Evolutionary conservation across 2,797 vertebrate genomes (phyloP).

Genomic region (Tiaroga cobitis): DNA sequence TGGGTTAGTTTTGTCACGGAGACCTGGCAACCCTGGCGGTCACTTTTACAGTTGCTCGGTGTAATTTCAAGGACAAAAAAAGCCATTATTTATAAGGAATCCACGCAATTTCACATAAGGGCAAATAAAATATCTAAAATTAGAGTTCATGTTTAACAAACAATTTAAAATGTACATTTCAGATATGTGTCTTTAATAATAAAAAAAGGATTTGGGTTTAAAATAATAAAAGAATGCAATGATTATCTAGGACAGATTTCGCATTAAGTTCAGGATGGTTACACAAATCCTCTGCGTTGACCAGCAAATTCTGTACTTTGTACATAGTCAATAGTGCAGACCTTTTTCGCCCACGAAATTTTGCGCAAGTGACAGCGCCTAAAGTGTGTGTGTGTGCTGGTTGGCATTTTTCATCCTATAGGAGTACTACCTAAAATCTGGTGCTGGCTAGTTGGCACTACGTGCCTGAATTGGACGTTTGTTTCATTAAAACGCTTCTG

Average conservation of each 20-base stretch:
- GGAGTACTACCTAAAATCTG: constrained; percentile 6
- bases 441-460: constrained; percentile 52
- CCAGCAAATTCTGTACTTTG: neutral
- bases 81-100: neutral
- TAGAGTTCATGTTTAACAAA: neutral
- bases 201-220: neutral
- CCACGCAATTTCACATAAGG: neutral
- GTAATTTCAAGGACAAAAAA: neutral
- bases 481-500: constrained; percentile 26
- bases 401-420: constrained; percentile 41
- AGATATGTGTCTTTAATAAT: neutral
- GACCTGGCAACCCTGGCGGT: neutral
- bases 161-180: neutral
- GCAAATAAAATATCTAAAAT: neutral
- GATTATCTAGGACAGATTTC: neutral
- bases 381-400: constrained; percentile 33
- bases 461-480: constrained; percentile 40
- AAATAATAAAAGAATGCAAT: neutral
- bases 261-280: neutral
- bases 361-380: neutral
- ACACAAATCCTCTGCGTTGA: neutral
- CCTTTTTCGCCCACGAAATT: neutral
- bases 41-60: neutral
- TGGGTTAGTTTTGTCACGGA: neutral
- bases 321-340: neutral